Evolutionary conservation across 1,140 invertebrate genomes (phyloP).

Genomic region (Rhagoletis zephyria): DNA sequence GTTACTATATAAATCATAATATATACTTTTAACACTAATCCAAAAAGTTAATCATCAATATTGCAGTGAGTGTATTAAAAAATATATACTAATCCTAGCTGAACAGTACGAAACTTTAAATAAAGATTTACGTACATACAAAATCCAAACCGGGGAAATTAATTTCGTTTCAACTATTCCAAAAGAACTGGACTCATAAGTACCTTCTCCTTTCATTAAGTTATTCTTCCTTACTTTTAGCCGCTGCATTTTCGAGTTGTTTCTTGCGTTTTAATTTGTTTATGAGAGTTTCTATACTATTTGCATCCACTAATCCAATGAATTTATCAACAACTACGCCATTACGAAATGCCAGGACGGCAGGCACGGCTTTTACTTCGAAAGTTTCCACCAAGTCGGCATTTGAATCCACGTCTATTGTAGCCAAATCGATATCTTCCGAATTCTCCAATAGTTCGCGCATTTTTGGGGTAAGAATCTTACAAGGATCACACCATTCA

Average conservation of each 20-base stretch:
- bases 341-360: constrained; percentile 89
- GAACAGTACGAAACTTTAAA: constrained; percentile 6
- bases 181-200: too few relatives aligned
- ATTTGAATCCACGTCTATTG: constrained; percentile 92
- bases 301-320: constrained; percentile 89
- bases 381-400: constrained; percentile 85
- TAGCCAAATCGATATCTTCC: constrained; percentile 87
- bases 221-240: constrained; percentile 52
- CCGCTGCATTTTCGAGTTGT: background rate
- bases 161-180: background rate
- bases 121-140: constrained; percentile 20
- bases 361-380: constrained; percentile 91
- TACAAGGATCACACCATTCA: constrained; percentile 96
- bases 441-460: constrained; percentile 85
- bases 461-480: constrained; percentile 91
- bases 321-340: constrained; percentile 93
- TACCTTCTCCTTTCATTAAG: background rate
- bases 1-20: constrained; percentile 2
- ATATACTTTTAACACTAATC: background rate
- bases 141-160: background rate
- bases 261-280: constrained; percentile 78
- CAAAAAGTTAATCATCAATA: background rate
- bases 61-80: background rate
- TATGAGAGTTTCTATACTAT: constrained; percentile 88
- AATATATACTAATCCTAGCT: background rate